Evolutionary conservation across 2,888 invertebrate species (phyloP), one percentile per base, ranked within the genome.

Genomic region (Carpatolechia fugitivella): DNA sequence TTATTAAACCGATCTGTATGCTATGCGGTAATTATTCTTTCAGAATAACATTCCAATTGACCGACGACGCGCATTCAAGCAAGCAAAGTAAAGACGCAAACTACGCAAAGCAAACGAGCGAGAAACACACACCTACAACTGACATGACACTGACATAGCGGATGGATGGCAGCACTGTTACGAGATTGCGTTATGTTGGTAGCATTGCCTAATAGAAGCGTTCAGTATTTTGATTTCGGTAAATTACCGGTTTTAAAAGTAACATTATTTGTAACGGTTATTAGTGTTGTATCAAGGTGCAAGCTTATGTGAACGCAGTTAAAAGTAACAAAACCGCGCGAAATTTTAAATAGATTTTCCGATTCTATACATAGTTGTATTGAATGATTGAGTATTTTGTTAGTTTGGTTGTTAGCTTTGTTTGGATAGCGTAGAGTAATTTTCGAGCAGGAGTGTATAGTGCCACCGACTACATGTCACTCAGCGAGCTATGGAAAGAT

Each of bases 11-110:
- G 70, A 69, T 74, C 74, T 74, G 65, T 80, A 71, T 74, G 70
- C 72, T 72, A 77, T 72, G 70, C 64, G 73, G 65, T 64, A 73
- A 73, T 75, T 74, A 76, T 76, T 78, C 74, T 76, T 79, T 71
- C 72, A 60, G 59, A 72, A 75, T 75, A 78, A 80, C 80, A 84
- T 76, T 74, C 70, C 71, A 69, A 78, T 77, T 74, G 78, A 80
- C 82, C 78, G 73, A 76, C 80, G 80, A 85, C 85, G 85, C 86
- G 85, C 81, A 78, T 78, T 77, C 78, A 76, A 74, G 80, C 82
- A 83, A 83, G 82, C 83, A 84, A 83, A 85, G 80, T 80, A 85
- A 84, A 82, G 84, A 81, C n/a, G n/a, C n/a, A n/a, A n/a, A n/a
- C n/a, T n/a, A 82, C 78, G 77, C 82, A 77, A 53, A 81, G 76